Percentiles rank a stretch among this genome's conserved stretches.
Conservation (phyloP, 1,140 invertebrate genomes). For the Diabrotica undecimpunctata region DNA sequence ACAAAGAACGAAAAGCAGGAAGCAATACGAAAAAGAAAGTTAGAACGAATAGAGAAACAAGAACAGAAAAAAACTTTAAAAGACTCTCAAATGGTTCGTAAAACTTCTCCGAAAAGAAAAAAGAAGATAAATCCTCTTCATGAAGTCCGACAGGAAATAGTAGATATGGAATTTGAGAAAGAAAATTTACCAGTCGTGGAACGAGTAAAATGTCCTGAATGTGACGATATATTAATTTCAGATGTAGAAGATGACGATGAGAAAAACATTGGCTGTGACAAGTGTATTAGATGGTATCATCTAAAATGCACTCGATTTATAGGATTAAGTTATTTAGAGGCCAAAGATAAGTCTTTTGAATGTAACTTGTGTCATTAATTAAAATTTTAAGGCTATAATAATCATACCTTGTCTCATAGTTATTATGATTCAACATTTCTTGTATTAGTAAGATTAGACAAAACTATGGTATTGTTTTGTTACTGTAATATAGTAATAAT, state of each 20-base stretch:
- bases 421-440: constrained; percentile 4
- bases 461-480: too few relatives aligned
- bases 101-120: constrained; percentile 7
- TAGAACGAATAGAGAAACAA: too few relatives aligned
- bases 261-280: constrained; percentile 16
- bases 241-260: constrained; percentile 14
- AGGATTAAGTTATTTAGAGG: background rate
- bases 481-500: too few relatives aligned
- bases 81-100: background rate
- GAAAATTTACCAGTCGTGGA: constrained; percentile 7
- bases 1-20: background rate
- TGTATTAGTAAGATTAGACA: constrained; percentile 10
- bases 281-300: constrained; percentile 7
- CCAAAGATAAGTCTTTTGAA: background rate
- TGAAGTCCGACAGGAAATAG: background rate
- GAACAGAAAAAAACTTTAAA: too few relatives aligned
- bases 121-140: constrained; percentile 4
- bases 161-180: constrained; percentile 6
- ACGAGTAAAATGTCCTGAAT: constrained; percentile 8
- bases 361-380: too few relatives aligned
- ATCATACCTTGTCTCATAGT: too few relatives aligned
- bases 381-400: too few relatives aligned
- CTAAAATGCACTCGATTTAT: constrained; percentile 1
- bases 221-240: constrained; percentile 3
- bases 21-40: background rate